Evolutionary conservation across 2,113 vertebrate species (phyloP), one percentile per base, ranked within the genome.

Genomic region (Condylura cristata): DNA sequence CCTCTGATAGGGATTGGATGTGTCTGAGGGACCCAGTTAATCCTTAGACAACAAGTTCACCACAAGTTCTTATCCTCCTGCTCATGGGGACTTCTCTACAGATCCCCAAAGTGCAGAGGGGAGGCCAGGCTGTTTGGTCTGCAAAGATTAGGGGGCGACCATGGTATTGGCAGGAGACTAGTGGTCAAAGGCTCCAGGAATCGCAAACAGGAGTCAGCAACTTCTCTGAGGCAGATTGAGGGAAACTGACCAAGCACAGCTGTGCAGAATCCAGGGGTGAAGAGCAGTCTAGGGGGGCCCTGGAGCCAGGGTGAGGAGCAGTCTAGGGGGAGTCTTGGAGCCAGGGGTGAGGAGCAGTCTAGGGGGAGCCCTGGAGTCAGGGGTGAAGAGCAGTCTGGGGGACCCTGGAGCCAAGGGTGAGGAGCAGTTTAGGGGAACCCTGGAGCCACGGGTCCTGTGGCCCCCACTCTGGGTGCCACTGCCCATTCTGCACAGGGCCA

Each of bases 161-260:
- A 22, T 83, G 24, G 3, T 28, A 6, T 24, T 72, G 39, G 14
- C 39, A 85, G 58, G 20, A 63, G 3, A 9, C 26, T 51, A 30
- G 6, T 28, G 9, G 17, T 8, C 18, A 68, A 14, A 37, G 32
- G 48, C 39, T 89, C 39, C 20, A 68, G 37, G 34, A 48, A 37
- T n/a, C 51, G 17, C 11, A 61, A 65, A 71, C 37, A 48, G 30
- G 56, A 39, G 22, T 24, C 5, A 66, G 2, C 24, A 51, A 14
- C 46, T 56, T 78, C 22, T 22, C n/a, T n/a, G 41, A 34, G 20
- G 7, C 56, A 44, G 65, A 41, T 11, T 17, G 24, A 65, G 11
- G 1, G 2, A 3, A 2, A 1, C 13, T 12, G 10, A 16, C 41
- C n/a, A 12, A 66, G 18, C 0, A 26, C 9, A 22, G 18, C 4